phyloP scores from a whole-genome alignment of 1,140 invertebrate species.

The Pseudomyrmex pallidus region DNA sequence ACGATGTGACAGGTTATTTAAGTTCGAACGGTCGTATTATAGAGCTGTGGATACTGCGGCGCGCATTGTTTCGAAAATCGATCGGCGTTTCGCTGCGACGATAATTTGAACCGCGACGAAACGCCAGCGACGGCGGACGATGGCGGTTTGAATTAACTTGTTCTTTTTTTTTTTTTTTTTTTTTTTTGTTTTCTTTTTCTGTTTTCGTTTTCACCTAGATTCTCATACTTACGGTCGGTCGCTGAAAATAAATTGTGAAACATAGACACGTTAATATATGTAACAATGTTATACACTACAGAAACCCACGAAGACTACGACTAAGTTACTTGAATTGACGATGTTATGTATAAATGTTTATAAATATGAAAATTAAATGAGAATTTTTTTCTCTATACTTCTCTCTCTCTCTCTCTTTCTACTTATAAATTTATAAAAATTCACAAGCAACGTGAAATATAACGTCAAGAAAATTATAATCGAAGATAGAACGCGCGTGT shows the following conservation, averaged over 20 bases:
- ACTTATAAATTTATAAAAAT: slow-evolving; percentile 31
- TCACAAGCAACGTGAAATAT: slow-evolving; percentile 34
- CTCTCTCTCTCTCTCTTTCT: slow-evolving; percentile 23
- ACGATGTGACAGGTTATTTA: slow-evolving; percentile 53
- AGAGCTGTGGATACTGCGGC: no score
- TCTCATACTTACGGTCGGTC: slow-evolving; percentile 68
- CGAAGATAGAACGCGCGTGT: background rate
- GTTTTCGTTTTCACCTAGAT: slow-evolving; percentile 9
- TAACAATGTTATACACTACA: slow-evolving; percentile 60
- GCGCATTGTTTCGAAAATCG: slow-evolving; percentile 21
- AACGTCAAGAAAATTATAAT: slow-evolving; percentile 28
- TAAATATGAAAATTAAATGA: slow-evolving; percentile 49
- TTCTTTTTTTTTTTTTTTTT: background rate
- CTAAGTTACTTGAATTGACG: slow-evolving; percentile 74
- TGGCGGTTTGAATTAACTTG: slow-evolving; percentile 25
- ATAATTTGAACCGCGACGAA: slow-evolving; percentile 21
- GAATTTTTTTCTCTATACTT: slow-evolving; percentile 21
- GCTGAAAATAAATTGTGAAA: slow-evolving; percentile 54
- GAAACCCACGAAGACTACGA: slow-evolving; percentile 54
- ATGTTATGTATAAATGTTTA: slow-evolving; percentile 61
- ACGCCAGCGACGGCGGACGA: background rate
- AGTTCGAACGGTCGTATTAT: slow-evolving; percentile 28
- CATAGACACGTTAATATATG: no score
- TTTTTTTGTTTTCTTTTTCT: slow-evolving; percentile 7
- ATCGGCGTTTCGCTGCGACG: slow-evolving; percentile 1